These are phyloP conservation scores for Pungitius pungitius DNA, from an alignment of 2,113 vertebrate genomes.

Conservation along the genomic window DNA sequence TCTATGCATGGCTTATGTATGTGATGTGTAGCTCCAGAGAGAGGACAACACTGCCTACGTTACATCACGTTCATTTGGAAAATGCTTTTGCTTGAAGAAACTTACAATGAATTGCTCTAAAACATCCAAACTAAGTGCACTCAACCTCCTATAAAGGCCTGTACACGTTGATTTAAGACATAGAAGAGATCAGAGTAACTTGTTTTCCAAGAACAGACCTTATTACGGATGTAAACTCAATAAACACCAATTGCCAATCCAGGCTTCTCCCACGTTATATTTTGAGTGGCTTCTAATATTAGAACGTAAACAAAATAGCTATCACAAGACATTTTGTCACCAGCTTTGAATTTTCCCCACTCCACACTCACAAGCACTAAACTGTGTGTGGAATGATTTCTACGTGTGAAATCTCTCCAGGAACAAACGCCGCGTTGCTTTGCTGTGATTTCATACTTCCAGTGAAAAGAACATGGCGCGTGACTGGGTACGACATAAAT, in stretches of 20 bases:
- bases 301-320: constrained; percentile 15
- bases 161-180: background rate
- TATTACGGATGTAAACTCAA: background rate
- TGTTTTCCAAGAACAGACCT: background rate
- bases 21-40: background rate
- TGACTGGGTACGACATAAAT: constrained; percentile 67
- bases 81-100: background rate
- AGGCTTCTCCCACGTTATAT: constrained; percentile 4
- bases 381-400: constrained; percentile 28
- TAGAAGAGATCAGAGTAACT: background rate
- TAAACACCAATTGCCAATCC: background rate
- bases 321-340: constrained; percentile 37
- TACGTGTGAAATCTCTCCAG: constrained; percentile 36
- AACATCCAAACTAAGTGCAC: background rate
- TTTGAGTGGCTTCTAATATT: constrained; percentile 29
- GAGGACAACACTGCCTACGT: background rate
- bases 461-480: constrained; percentile 51
- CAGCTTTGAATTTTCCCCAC: constrained; percentile 20
- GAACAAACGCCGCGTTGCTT: constrained; percentile 53
- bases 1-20: background rate
- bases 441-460: constrained; percentile 57
- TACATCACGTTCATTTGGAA: background rate
- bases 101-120: background rate
- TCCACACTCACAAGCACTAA: constrained; percentile 48
- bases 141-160: background rate